Evolutionary conservation across 2,888 invertebrate genomes (phyloP), one percentile per base, ranked within the genome.

Genomic region (Kuschelorhynchus macadamiae): DNA sequence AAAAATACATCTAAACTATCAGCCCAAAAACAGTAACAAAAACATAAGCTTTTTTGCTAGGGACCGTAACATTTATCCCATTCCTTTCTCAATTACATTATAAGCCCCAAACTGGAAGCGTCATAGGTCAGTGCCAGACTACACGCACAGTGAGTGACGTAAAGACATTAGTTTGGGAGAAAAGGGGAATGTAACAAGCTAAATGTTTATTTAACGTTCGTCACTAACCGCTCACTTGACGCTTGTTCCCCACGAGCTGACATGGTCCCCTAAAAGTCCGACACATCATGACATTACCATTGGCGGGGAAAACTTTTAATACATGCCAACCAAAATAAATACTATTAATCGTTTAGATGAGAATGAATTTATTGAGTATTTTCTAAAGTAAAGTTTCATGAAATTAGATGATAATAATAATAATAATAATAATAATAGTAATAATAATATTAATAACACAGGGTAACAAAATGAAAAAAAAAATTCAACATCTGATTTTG

Each of bases 51-150:
- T 68, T 68, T 68, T 68, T 68, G 59, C 53, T 41, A 25, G 47
- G 59, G 32, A 64, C 63, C 68, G 59, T 57, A 44, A 49, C 68
- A 55, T 61, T 65, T 69, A 69, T 69, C 69, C 69, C 64, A 69
- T 69, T 69, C 41, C 41, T 41, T 60, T 69, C 69, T 65, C 64
- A 69, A 69, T 69, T 65, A 69, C 69, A 65, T 69, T 69, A 69
- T 60, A 69, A 69, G 64, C 69, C 69, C 65, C 17, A 39, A 60
- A 47, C 59, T 39, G 59, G 53, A 64, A 50, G 56, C 64, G 69
- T 69, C 69, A 69, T 69, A 69, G 69, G 69, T 69, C 69, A 69
- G 69, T 69, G 69, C 69, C 69, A 69, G 55, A 60, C 69, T 65
- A 64, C 69, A 69, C 69, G 64, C 64, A 65, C 69, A 60, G 69